Percentiles rank a stretch among this genome's conserved stretches.
Conservation (phyloP, 2,113 vertebrate species). For the Asarcornis scutulata region DNA sequence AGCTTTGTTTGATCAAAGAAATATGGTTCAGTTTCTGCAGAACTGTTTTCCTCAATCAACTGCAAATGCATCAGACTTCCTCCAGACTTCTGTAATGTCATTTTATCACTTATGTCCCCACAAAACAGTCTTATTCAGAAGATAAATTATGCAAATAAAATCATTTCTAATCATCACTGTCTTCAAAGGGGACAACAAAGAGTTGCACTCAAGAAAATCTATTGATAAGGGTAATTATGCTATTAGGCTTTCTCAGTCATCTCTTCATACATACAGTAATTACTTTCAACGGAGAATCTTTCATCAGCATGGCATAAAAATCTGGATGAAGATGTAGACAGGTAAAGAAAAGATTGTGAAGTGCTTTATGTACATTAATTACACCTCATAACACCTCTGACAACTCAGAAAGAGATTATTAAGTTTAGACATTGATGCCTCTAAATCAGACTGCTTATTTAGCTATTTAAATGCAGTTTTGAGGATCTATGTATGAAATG, state of each 20-base stretch:
- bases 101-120: not conserved
- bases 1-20: not conserved
- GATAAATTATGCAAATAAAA: slow-evolving; percentile 40
- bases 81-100: not conserved
- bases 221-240: slow-evolving; percentile 49
- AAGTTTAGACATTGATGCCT: not conserved
- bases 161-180: slow-evolving; percentile 18
- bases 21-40: not conserved
- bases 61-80: not conserved
- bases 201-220: slow-evolving; percentile 3
- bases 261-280: slow-evolving; percentile 10
- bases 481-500: not conserved
- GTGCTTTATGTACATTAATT: slow-evolving; percentile 27
- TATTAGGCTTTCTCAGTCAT: slow-evolving; percentile 27
- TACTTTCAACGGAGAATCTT: not conserved
- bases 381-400: not conserved
- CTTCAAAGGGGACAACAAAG: slow-evolving; percentile 42
- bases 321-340: slow-evolving; percentile 14
- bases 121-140: slow-evolving; percentile 63
- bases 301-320: not conserved
- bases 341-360: slow-evolving; percentile 37
- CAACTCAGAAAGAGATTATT: slow-evolving; percentile 7
- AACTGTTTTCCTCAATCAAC: not conserved
- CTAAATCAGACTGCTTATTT: slow-evolving; percentile 11
- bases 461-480: slow-evolving; percentile 16